phyloP scores from a whole-genome alignment of 2,888 invertebrate genomes.

The Agrotis segetum region DNA sequence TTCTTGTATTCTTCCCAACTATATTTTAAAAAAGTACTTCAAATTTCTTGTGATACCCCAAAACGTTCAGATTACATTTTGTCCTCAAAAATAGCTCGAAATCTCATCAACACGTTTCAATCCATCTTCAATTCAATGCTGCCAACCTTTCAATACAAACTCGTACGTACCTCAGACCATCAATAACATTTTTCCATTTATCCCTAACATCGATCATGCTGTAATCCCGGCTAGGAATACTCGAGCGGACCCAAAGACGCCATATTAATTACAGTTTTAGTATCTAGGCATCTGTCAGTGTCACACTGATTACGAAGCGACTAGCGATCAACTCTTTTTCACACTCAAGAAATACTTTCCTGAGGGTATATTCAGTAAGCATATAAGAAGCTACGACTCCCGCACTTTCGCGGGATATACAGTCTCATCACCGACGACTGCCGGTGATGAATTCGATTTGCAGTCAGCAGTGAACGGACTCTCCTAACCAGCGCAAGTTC shows the following conservation, averaged over 20 bases:
- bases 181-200: constrained; percentile 48
- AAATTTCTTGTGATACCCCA: no score
- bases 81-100: background rate
- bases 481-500: no score
- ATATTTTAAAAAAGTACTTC: no score
- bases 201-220: constrained; percentile 47
- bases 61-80: background rate
- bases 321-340: background rate
- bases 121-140: constrained; percentile 16
- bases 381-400: no score
- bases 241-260: constrained; percentile 14
- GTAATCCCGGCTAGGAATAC: constrained; percentile 44
- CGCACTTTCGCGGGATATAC: no score
- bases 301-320: background rate
- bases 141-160: constrained; percentile 17
- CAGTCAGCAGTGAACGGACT: no score
- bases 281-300: background rate
- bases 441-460: no score
- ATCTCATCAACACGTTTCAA: background rate
- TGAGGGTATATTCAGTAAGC: no score
- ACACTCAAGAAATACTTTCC: background rate
- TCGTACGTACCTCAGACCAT: constrained; percentile 10
- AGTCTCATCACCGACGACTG: no score
- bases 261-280: constrained; percentile 47
- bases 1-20: no score